These are phyloP conservation scores for Telmatochromis sp. DNA, from an alignment of 2,113 vertebrate genomes.

Conservation along the genomic window DNA sequence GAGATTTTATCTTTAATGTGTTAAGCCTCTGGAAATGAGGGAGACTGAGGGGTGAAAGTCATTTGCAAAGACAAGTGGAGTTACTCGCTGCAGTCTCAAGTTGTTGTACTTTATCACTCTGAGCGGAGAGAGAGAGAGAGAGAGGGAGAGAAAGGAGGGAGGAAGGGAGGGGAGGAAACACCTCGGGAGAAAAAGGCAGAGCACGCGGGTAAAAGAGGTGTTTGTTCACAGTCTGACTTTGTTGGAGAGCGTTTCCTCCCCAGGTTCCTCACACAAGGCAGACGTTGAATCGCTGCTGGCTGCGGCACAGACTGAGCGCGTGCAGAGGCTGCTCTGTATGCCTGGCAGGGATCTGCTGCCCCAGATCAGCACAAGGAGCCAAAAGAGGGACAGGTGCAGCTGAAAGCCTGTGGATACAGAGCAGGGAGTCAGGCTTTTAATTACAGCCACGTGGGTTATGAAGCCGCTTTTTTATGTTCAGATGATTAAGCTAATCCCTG, in stretches of 20 bases:
- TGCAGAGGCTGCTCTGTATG: slow-evolving; percentile 60
- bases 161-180: background rate
- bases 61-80: slow-evolving; percentile 45
- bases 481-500: slow-evolving; percentile 42
- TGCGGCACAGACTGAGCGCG: slow-evolving; percentile 21
- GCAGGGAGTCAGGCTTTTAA: slow-evolving; percentile 44
- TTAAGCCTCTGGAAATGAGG: slow-evolving; percentile 40
- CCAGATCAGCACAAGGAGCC: slow-evolving; percentile 42
- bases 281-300: slow-evolving; percentile 44
- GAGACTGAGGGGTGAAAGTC: slow-evolving; percentile 44
- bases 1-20: slow-evolving; percentile 40
- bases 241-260: slow-evolving; percentile 43
- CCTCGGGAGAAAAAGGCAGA: slow-evolving; percentile 2
- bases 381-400: slow-evolving; percentile 58
- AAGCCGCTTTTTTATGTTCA: slow-evolving; percentile 4
- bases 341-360: slow-evolving; percentile 38
- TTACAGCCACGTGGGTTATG: slow-evolving; percentile 41
- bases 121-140: background rate
- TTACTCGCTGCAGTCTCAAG: slow-evolving; percentile 17
- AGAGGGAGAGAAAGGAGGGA: background rate
- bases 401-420: slow-evolving; percentile 30
- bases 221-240: slow-evolving; percentile 59
- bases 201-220: slow-evolving; percentile 36
- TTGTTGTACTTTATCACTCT: slow-evolving; percentile 15
- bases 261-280: slow-evolving; percentile 48